Conservation (phyloP, 1,140 invertebrate species). For the Brachionus paranguensis region DNA sequence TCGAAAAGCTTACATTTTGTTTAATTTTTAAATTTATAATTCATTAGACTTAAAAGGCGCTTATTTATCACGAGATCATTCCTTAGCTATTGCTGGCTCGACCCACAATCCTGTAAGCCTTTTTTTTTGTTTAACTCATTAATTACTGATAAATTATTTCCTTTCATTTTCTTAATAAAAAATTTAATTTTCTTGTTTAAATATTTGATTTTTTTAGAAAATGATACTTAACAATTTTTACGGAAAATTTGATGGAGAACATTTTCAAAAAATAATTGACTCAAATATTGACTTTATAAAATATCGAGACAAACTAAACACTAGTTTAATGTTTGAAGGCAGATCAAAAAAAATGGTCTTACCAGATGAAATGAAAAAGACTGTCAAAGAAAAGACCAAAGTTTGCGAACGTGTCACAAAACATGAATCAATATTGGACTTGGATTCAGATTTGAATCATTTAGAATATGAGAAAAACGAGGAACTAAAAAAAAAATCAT, state of each 20-base stretch:
- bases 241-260: background rate
- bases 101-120: background rate
- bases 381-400: background rate
- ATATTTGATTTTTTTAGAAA: slow-evolving; percentile 3
- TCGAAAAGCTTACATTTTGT: background rate
- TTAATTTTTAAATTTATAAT: background rate
- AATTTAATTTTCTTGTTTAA: background rate
- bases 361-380: background rate
- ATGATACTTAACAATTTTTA: background rate
- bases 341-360: background rate
- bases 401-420: background rate
- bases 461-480: background rate
- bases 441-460: background rate
- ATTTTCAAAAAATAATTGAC: slow-evolving; percentile 11
- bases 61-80: background rate
- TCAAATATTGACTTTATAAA: slow-evolving; percentile 8
- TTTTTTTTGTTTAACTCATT: background rate
- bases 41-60: background rate
- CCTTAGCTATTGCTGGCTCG: background rate
- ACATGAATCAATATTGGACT: background rate
- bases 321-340: background rate
- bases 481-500: background rate
- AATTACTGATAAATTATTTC: background rate
- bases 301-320: background rate
- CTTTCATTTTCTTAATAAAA: too few species aligned